phyloP scores from a whole-genome alignment of 2,888 invertebrate genomes.

The Copidosoma aretas region DNA sequence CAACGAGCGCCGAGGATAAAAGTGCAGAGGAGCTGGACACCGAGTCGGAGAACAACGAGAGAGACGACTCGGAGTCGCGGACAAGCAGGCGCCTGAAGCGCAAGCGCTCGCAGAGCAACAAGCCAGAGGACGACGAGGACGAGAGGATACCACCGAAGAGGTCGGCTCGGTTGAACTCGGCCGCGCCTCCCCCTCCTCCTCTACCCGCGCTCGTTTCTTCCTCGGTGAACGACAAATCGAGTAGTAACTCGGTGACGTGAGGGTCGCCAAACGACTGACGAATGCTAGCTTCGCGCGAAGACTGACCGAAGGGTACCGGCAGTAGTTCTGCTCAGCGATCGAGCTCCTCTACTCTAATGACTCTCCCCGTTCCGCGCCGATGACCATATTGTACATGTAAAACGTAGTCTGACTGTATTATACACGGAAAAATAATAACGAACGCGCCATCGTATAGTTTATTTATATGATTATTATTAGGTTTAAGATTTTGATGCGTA shows the following conservation, averaged over 20 bases:
- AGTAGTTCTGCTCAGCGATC: constrained; percentile 28
- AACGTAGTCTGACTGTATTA: constrained; percentile 2
- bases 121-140: constrained; percentile 39
- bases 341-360: constrained; percentile 23
- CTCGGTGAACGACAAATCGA: constrained; percentile 45
- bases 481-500: no score
- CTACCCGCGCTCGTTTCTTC: constrained; percentile 24
- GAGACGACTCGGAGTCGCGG: constrained; percentile 3
- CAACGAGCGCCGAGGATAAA: constrained; percentile 12
- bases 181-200: not conserved
- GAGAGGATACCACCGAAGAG: constrained; percentile 49
- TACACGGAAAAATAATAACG: constrained; percentile 3
- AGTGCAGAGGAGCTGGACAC: constrained; percentile 48
- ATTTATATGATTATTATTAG: constrained; percentile 9
- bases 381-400: constrained; percentile 11
- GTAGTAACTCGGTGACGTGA: constrained; percentile 46
- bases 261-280: constrained; percentile 25
- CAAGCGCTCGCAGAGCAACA: constrained; percentile 35
- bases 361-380: constrained; percentile 12
- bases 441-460: constrained; percentile 24
- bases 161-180: constrained; percentile 34
- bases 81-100: constrained; percentile 43
- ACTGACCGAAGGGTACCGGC: not conserved
- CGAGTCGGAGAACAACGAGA: constrained; percentile 45
- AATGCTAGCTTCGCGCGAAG: not conserved